Conservation (phyloP, 2,113 vertebrate genomes). For the Scartelaos histophorus region DNA sequence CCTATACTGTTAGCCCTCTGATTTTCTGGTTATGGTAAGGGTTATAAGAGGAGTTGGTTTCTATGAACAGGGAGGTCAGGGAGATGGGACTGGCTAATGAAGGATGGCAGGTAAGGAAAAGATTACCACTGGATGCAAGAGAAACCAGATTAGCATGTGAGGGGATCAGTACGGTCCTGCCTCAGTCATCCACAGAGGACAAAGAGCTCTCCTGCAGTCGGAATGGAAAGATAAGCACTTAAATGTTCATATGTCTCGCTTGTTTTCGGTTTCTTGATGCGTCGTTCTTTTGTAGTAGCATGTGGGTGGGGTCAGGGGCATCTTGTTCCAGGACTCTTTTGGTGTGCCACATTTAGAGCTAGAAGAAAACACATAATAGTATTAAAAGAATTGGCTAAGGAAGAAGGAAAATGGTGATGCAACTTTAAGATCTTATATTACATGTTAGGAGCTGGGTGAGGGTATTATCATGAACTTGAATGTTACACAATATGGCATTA, state of each 20-base stretch:
- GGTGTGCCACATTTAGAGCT: constrained; percentile 53
- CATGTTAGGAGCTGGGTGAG: not conserved
- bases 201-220: constrained; percentile 63
- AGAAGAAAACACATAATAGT: not conserved
- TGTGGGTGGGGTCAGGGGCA: constrained; percentile 49
- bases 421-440: not conserved
- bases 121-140: constrained; percentile 7
- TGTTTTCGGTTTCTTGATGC: constrained; percentile 65
- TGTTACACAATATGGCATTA: not conserved
- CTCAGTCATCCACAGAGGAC: constrained; percentile 36
- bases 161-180: constrained; percentile 33
- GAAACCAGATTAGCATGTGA: not conserved
- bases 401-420: not conserved
- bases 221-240: constrained; percentile 73
- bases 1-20: constrained; percentile 50
- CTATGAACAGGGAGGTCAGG: constrained; percentile 35
- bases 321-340: constrained; percentile 61
- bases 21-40: constrained; percentile 51
- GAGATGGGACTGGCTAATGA: constrained; percentile 15
- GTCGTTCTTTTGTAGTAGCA: constrained; percentile 60
- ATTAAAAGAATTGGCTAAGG: not conserved
- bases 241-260: constrained; percentile 64
- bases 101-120: constrained; percentile 15
- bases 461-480: not conserved
- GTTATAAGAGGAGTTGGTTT: constrained; percentile 69